These are phyloP conservation scores for Silurus meridionalis DNA, from an alignment of 2,113 vertebrate genomes.

Conservation along the genomic window DNA sequence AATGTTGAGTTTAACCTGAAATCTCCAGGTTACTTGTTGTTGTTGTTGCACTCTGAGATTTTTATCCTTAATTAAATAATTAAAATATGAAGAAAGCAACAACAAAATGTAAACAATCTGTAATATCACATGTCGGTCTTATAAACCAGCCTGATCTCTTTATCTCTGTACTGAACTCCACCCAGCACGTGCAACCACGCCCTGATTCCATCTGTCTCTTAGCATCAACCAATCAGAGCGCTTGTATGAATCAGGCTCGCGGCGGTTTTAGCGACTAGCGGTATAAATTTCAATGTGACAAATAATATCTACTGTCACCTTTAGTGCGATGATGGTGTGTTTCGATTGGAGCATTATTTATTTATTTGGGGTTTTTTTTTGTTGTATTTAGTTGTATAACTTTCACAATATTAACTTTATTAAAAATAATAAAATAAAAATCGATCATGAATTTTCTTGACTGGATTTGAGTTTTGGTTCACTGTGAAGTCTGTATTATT, in stretches of 20 bases:
- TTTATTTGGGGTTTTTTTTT: no score
- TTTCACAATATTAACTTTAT: no score
- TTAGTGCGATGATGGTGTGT: neutral
- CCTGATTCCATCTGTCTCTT: neutral
- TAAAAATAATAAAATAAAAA: no score
- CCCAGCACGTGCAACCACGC: neutral
- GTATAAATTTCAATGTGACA: neutral
- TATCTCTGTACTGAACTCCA: neutral
- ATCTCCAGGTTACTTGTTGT: neutral
- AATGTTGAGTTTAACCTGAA: neutral
- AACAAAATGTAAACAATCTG: neutral
- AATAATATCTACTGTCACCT: neutral
- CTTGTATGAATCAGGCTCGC: neutral
- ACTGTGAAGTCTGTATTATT: neutral
- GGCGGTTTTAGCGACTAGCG: neutral
- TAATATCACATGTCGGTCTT: neutral
- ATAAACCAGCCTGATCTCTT: neutral
- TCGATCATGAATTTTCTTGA: neutral
- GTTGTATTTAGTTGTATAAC: no score
- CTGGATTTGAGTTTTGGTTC: neutral
- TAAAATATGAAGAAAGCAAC: neutral
- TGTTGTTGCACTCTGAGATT: neutral
- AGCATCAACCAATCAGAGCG: neutral
- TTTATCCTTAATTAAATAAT: neutral
- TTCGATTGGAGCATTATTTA: no score